Evolutionary conservation across 2,888 invertebrate genomes (phyloP).

Genomic region (Monopis laevigella): DNA sequence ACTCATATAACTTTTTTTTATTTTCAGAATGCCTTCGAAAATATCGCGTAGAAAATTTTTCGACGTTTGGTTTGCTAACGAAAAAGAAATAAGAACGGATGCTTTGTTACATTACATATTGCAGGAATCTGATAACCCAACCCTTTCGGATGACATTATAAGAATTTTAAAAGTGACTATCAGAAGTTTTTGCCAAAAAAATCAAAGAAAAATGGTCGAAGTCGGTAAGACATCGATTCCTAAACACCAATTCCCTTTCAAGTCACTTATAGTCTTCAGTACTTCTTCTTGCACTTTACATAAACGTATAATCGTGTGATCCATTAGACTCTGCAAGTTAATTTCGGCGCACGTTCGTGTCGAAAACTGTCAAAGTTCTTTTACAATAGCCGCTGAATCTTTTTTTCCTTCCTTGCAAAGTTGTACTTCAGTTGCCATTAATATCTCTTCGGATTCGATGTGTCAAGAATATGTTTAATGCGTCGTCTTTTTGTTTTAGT

Average conservation of each 20-base stretch:
- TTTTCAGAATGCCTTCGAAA: conserved; percentile 12
- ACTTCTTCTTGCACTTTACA: not conserved
- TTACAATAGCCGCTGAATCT: not conserved
- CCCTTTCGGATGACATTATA: conserved; percentile 12
- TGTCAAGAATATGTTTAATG: conserved; percentile 10
- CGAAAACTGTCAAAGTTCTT: not conserved
- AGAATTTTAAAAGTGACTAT: conserved; percentile 7
- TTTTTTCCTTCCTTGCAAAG: conserved; percentile 10
- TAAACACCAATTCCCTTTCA: too few relatives aligned
- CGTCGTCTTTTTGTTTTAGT: conserved; percentile 9
- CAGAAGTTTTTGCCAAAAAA: too few relatives aligned
- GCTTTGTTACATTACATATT: conserved; percentile 13
- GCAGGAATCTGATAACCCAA: conserved; percentile 10
- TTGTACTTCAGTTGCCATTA: conserved; percentile 10
- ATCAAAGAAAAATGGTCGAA: too few relatives aligned
- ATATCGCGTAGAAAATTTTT: conserved; percentile 9
- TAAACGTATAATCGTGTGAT: not conserved
- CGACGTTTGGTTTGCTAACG: conserved; percentile 11
- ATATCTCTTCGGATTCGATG: conserved; percentile 11
- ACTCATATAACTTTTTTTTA: conserved; percentile 10
- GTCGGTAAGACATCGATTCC: too few relatives aligned
- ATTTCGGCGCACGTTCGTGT: not conserved
- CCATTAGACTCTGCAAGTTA: not conserved
- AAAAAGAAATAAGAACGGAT: conserved; percentile 9
- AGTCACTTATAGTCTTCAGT: not conserved